Conservation (phyloP, 2,797 vertebrate genomes). For the Petrocephalus schoutedeni region DNA sequence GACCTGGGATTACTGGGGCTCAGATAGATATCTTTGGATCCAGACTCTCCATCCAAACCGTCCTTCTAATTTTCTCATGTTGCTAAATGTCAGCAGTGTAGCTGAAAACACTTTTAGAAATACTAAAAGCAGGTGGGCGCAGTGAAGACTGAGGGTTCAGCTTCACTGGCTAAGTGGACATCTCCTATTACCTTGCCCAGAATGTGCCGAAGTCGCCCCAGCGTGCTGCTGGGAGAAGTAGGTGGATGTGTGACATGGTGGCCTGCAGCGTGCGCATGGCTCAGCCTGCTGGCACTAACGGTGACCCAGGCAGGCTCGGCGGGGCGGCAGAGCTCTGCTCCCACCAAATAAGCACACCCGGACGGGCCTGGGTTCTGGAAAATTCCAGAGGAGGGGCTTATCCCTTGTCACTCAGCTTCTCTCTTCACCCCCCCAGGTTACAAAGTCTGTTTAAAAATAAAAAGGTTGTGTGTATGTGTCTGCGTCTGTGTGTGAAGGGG, state of each 20-base stretch:
- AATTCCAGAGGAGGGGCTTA: background rate
- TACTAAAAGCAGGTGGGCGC: background rate
- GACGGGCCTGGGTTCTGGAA: background rate
- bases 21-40: background rate
- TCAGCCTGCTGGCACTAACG: background rate
- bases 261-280: background rate
- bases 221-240: background rate
- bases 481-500: background rate
- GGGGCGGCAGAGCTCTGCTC: background rate
- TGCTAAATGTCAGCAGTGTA: background rate
- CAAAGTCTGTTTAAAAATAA: constrained; percentile 7
- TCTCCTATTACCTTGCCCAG: background rate
- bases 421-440: background rate
- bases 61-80: background rate
- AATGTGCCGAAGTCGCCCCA: background rate
- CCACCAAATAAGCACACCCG: background rate
- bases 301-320: background rate
- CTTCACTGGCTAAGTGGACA: background rate
- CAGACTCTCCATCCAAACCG: background rate
- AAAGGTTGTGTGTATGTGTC: constrained; percentile 5
- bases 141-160: background rate
- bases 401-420: background rate
- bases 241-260: background rate
- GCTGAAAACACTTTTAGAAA: background rate
- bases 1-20: background rate